Conservation (phyloP, 2,797 vertebrate species). For the Anableps anableps region DNA sequence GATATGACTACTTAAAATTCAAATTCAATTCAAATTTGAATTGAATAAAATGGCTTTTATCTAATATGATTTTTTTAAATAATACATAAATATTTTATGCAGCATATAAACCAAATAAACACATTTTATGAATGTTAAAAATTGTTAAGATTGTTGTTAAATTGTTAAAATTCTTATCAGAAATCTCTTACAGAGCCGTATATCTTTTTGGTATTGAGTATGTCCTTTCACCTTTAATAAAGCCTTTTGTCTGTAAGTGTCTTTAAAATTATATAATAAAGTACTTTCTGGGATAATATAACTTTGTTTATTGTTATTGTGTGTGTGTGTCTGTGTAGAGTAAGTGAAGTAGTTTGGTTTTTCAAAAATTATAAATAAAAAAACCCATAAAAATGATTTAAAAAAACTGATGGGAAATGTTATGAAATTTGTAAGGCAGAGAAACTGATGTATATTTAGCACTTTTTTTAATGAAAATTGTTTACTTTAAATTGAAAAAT, state of each 20-base stretch:
- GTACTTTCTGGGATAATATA: conserved; percentile 6
- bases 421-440: background rate
- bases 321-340: background rate
- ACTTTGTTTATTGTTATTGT: background rate
- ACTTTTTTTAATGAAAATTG: background rate
- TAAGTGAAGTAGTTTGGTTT: background rate
- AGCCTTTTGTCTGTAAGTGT: conserved; percentile 1
- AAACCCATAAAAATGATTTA: background rate
- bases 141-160: too few relatives aligned
- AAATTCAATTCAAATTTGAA: too few relatives aligned
- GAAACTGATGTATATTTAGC: background rate
- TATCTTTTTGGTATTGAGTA: conserved; percentile 1
- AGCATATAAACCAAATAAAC: background rate
- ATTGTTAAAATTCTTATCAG: too few relatives aligned
- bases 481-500: background rate
- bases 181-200: background rate
- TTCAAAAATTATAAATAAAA: accelerated
- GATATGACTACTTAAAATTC: background rate
- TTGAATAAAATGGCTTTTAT: background rate
- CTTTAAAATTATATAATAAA: conserved; percentile 33
- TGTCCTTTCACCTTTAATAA: conserved; percentile 5
- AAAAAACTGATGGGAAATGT: background rate
- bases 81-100: background rate
- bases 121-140: background rate
- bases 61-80: background rate